Percentiles rank a stretch among this genome's conserved stretches.
Conservation (phyloP, 2,113 vertebrate genomes). For the pig (Sus scrofa) region DNA sequence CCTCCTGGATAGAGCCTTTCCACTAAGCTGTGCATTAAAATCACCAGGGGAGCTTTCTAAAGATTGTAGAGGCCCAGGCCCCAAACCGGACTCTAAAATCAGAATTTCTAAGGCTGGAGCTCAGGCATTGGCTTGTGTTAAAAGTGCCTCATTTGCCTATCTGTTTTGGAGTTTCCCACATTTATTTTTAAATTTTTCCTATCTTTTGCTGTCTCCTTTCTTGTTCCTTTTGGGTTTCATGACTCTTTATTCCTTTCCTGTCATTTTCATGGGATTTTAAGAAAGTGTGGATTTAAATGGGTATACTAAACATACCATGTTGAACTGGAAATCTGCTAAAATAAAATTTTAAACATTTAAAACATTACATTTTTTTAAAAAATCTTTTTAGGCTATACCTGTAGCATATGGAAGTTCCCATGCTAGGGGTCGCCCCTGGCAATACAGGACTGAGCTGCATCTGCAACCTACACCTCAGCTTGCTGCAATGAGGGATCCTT, state of each 20-base stretch:
- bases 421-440: too few species aligned
- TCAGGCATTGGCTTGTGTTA: not conserved
- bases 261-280: conserved; percentile 33
- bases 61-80: not conserved
- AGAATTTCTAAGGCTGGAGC: not conserved
- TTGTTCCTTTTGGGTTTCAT: not conserved
- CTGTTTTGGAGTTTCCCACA: not conserved
- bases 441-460: too few species aligned
- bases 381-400: too few species aligned
- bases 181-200: not conserved
- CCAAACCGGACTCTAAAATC: not conserved
- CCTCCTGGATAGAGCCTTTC: not conserved
- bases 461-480: not conserved
- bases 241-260: not conserved
- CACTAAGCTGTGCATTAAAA: not conserved
- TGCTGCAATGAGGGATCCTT: not conserved
- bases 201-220: not conserved
- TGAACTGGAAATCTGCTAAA: conserved; percentile 37
- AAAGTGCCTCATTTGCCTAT: not conserved
- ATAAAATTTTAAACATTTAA: not conserved
- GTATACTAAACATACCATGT: not conserved
- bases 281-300: not conserved
- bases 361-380: not conserved
- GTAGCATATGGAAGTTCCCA: too few species aligned
- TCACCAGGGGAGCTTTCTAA: not conserved